phyloP scores from a whole-genome alignment of 2,888 invertebrate species.

The Apodemia hepburni region DNA sequence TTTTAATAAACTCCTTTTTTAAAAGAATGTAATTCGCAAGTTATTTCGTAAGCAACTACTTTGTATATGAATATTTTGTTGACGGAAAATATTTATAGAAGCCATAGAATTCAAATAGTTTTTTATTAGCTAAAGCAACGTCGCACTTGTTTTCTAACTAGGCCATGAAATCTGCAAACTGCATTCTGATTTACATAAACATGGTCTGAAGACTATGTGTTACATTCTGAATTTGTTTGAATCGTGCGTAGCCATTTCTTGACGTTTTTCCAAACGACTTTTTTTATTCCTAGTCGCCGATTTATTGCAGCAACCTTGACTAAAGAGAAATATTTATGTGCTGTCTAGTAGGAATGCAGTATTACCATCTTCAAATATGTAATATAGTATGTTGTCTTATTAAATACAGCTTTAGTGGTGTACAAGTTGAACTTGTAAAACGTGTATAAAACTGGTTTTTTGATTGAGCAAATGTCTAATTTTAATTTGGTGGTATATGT shows the following conservation, averaged over 20 bases:
- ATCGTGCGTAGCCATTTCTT: too few species aligned
- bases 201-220: constrained; percentile 40
- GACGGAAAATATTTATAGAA: not conserved
- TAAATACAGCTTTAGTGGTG: not conserved
- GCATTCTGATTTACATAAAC: constrained; percentile 57
- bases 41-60: too few species aligned
- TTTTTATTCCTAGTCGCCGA: too few species aligned
- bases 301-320: too few species aligned
- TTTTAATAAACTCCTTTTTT: too few species aligned
- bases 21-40: too few species aligned
- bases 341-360: not conserved
- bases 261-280: too few species aligned
- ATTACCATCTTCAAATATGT: constrained; percentile 3
- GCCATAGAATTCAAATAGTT: not conserved
- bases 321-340: not conserved
- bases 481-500: not conserved
- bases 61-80: too few species aligned
- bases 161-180: constrained; percentile 21
- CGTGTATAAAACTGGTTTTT: not conserved
- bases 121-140: not conserved
- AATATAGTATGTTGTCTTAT: not conserved
- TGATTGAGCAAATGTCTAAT: not conserved
- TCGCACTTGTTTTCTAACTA: constrained; percentile 6
- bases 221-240: not conserved
- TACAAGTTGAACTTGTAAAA: constrained; percentile 9